Conservation (phyloP, 2,888 invertebrate species). For the Lycophotia porphyrea region DNA sequence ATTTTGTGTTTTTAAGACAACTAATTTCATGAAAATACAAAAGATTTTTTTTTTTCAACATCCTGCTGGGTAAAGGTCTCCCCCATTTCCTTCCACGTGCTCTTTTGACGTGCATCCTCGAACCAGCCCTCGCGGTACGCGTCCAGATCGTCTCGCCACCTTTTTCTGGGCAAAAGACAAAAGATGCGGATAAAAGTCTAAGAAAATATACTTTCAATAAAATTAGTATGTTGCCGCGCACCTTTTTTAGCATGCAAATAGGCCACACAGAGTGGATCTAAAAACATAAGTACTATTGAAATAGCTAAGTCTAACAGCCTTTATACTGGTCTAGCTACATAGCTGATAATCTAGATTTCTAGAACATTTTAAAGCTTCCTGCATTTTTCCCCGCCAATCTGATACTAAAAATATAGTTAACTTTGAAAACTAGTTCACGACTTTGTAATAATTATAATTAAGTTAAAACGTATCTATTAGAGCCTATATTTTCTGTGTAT, state of each 20-base stretch:
- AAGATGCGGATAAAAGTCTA: too few species aligned
- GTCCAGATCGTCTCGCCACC: too few species aligned
- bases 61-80: too few species aligned
- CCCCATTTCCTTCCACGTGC: too few species aligned
- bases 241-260: constrained; percentile 58
- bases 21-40: too few species aligned
- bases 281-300: constrained; percentile 54
- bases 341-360: constrained; percentile 42
- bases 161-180: too few species aligned
- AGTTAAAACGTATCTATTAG: background rate
- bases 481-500: background rate
- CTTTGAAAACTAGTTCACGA: constrained; percentile 7
- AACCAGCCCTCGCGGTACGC: too few species aligned
- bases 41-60: too few species aligned
- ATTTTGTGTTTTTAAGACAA: too few species aligned
- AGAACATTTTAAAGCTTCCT: constrained; percentile 42
- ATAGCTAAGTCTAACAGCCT: constrained; percentile 38
- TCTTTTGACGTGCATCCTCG: too few species aligned
- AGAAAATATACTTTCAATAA: background rate
- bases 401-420: constrained; percentile 12
- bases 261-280: constrained; percentile 58
- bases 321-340: constrained; percentile 36
- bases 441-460: constrained; percentile 16
- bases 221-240: constrained; percentile 4
- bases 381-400: constrained; percentile 34